Conservation (phyloP, 2,113 vertebrate species). For the Myiozetetes cayanensis region DNA sequence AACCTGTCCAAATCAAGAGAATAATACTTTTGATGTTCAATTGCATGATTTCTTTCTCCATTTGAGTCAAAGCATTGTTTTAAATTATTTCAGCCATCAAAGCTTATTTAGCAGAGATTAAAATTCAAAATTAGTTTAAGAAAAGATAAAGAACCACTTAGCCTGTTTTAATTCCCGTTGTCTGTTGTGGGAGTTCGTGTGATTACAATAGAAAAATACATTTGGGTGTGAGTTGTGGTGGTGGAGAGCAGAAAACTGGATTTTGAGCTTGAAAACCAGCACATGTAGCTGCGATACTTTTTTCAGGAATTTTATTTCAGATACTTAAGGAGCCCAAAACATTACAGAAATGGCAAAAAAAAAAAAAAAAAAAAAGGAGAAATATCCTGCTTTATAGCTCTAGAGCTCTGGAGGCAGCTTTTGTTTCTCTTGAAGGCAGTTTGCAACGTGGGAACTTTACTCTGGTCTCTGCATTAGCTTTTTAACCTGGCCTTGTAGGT, state of each 20-base stretch:
- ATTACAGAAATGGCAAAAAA: neutral
- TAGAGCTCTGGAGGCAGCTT: neutral
- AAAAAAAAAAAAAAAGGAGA: neutral
- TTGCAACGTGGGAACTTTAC: neutral
- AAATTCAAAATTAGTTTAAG: neutral
- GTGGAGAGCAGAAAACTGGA: neutral
- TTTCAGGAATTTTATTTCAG: neutral
- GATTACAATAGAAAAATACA: neutral
- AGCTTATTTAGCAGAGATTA: neutral
- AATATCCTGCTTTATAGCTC: neutral
- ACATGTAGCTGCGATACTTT: accelerated
- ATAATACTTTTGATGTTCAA: neutral
- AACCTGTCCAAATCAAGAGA: constrained; percentile 10
- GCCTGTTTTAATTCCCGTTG: neutral
- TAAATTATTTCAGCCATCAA: neutral
- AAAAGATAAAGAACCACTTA: neutral
- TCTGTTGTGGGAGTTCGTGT: neutral
- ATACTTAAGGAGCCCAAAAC: neutral
- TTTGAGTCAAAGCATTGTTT: constrained; percentile 10
- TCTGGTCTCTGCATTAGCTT: neutral
- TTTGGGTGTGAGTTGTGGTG: neutral
- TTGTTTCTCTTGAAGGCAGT: neutral
- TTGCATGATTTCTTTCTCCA: neutral
- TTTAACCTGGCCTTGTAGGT: neutral
- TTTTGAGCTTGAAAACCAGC: neutral